Evolutionary conservation across 1,140 invertebrate species (phyloP).

Genomic region (Trigoniulus corallinus): DNA sequence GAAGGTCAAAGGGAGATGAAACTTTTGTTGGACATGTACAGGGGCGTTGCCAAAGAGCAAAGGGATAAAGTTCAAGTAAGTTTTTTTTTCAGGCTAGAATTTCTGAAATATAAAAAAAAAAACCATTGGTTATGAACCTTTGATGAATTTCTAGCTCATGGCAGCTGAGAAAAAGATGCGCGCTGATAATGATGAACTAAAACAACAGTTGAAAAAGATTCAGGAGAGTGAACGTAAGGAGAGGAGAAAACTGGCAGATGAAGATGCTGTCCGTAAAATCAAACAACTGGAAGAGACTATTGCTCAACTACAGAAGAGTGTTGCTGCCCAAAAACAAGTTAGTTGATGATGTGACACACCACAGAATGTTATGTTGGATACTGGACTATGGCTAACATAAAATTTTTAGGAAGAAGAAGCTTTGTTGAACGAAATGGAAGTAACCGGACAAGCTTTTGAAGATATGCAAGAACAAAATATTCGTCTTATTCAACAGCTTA

Average conservation of each 20-base stretch:
- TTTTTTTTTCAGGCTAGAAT: not conserved
- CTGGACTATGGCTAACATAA: too few species aligned
- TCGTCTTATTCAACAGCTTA: conserved; percentile 80
- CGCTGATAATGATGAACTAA: conserved; percentile 75
- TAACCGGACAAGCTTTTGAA: conserved; percentile 96
- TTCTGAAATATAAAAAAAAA: not conserved
- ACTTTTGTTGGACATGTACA: conserved; percentile 88
- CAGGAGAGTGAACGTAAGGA: conserved; percentile 84
- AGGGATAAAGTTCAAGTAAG: conserved; percentile 77
- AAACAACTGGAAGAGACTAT: conserved; percentile 82
- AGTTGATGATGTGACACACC: too few species aligned
- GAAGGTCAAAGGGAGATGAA: conserved; percentile 50
- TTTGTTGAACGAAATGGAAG: conserved; percentile 95
- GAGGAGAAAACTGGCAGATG: conserved; percentile 78
- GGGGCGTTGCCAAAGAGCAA: conserved; percentile 88
- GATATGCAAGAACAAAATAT: conserved; percentile 99
- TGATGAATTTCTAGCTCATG: conserved; percentile 43
- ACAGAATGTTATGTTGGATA: not conserved
- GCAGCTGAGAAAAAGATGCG: conserved; percentile 79
- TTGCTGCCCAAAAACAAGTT: conserved; percentile 56
- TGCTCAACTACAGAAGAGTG: conserved; percentile 32
- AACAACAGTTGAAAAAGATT: conserved; percentile 28
- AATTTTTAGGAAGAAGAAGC: conserved; percentile 93
- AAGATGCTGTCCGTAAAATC: conserved; percentile 85
- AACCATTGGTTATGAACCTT: not conserved